Evolutionary conservation across 2,797 vertebrate genomes (phyloP).

Genomic region (Percopsis omiscomaycus): DNA sequence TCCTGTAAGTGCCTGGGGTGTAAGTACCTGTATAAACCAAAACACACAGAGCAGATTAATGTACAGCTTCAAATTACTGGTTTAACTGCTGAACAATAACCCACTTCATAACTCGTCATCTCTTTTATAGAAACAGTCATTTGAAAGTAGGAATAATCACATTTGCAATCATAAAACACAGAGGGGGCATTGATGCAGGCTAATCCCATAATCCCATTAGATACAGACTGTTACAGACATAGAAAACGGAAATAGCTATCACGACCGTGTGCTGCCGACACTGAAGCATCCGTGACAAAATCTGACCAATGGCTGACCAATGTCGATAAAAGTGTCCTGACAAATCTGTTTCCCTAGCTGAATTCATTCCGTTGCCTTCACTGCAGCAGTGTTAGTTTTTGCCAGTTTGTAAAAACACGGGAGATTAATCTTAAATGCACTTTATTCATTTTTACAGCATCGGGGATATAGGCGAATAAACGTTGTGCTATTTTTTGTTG

Average conservation of each 20-base stretch:
- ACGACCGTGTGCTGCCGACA: constrained; percentile 3
- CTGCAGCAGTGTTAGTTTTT: no score
- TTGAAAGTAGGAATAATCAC: not conserved
- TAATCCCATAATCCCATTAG: not conserved
- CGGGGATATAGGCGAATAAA: no score
- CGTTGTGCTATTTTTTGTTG: no score
- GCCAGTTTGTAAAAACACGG: no score
- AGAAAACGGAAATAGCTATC: not conserved
- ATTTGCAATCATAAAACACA: not conserved
- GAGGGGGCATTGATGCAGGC: not conserved
- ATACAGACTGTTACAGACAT: not conserved
- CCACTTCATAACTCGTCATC: no score
- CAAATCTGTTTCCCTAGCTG: no score
- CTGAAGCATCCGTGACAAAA: constrained; percentile 19
- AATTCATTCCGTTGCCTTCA: no score
- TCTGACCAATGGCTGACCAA: constrained; percentile 23
- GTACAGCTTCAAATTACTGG: not conserved
- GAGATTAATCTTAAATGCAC: no score
- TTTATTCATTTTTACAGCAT: no score
- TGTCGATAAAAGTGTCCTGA: not conserved
- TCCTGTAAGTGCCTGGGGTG: constrained; percentile 44
- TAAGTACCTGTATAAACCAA: constrained; percentile 45
- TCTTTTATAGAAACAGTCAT: not conserved
- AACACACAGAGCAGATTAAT: constrained; percentile 24
- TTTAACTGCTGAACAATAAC: no score